Percentiles rank a stretch among this genome's conserved stretches.
Evolutionary conservation across 2,888 invertebrate genomes (phyloP).

Genomic region (Nephrotoma guestfalica): DNA sequence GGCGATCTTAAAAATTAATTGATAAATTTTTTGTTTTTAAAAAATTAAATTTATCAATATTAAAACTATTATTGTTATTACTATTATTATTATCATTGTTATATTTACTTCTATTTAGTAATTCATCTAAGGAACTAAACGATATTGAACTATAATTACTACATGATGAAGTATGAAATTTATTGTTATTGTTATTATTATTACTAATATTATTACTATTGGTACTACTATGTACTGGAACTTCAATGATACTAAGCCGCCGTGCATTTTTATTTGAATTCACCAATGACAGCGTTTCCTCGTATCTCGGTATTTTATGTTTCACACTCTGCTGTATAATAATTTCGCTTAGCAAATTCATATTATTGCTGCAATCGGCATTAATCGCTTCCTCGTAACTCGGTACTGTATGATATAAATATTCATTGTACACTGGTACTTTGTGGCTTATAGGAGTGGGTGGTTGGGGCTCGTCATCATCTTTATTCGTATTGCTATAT

Average conservation of each 20-base stretch:
- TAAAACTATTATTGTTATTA: not conserved
- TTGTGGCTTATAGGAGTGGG: not conserved
- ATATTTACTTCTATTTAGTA: not conserved
- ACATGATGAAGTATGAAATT: not conserved
- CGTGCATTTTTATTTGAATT: not conserved
- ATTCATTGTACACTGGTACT: slow-evolving; percentile 3
- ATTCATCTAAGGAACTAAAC: slow-evolving; percentile 2
- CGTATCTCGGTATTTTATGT: not conserved
- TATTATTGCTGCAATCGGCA: not conserved
- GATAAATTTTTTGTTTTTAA: not conserved
- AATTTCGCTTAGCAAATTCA: not conserved
- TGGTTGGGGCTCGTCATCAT: not conserved
- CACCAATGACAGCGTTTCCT: not conserved
- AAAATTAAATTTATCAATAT: not conserved
- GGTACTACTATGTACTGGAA: not conserved
- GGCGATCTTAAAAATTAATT: not conserved
- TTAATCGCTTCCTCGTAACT: slow-evolving; percentile 2
- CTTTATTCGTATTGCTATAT: not conserved
- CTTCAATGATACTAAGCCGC: not conserved
- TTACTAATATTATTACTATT: not conserved
- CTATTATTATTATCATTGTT: not conserved
- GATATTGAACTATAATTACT: not conserved
- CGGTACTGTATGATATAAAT: not conserved
- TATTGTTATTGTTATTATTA: not conserved
- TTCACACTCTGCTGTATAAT: not conserved